Evolutionary conservation across 2,113 vertebrate genomes (phyloP), one percentile per base, ranked within the genome.

Genomic region (Tyto alba): DNA sequence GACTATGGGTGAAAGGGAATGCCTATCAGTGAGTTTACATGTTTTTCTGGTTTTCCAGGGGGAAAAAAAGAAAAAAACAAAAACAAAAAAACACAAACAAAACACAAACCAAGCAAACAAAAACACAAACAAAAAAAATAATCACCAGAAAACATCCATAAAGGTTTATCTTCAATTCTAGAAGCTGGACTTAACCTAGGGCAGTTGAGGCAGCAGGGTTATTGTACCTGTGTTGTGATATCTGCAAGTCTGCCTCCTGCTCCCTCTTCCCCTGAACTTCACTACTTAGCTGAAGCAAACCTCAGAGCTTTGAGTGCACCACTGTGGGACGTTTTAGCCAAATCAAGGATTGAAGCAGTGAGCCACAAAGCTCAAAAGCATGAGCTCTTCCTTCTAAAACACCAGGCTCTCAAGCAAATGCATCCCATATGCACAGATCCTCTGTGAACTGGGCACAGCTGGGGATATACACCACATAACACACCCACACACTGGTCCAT

Each of bases 381-480:
- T 0, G 30, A 91, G 50, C 20, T 81, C 9, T 50, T 66, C 55
- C 79, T 55, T 32, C 75, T 85, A 38, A n/a, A 45, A n/a, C 56
- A 57, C 38, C 57, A 56, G 48, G 17, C 40, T 94, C n/a, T 40
- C 40, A 47, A 41, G 8, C 4, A 74, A 52, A 25, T 8, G 38
- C 3, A 0, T 56, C 43, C 83, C 40, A 57, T 19, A 18, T 9
- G 50, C 48, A 76, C 36, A 30, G 20, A 68, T 56, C 29, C 87
- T 43, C 80, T 87, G 84, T 81, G 93, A 95, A 9, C 59, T 10
- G 76, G 86, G 95, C 93, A 66, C 55, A 81, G 89, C 93, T 57
- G 55, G 76, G 72, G 91, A 77, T 9, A 19, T 27, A 6, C 72
- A 40, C 11, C 64, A 41, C 63, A 27, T 5, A 29, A 9, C 53